Conservation (phyloP, 2,888 invertebrate genomes). For the Apodemia hepburni region DNA sequence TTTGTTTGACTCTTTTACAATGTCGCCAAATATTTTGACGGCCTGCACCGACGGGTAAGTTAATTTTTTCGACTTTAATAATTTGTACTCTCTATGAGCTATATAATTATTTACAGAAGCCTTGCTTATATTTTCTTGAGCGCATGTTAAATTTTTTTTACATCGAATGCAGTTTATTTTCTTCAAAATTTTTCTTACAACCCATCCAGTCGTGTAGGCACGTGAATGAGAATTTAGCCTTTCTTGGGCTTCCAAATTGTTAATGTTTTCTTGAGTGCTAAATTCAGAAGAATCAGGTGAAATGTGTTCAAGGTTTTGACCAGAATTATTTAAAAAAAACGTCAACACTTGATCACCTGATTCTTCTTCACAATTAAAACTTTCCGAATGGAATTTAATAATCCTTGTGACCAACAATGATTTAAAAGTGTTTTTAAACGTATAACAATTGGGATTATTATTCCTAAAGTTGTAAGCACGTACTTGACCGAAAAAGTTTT, state of each 20-base stretch:
- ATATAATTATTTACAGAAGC: neutral
- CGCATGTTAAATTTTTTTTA: neutral
- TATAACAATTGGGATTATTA: slow-evolving; percentile 34
- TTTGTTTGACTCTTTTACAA: neutral
- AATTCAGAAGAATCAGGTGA: slow-evolving; percentile 1
- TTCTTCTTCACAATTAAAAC: slow-evolving; percentile 3
- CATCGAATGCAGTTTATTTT: neutral
- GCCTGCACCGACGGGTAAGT: neutral
- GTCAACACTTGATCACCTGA: neutral
- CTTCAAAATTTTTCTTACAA: neutral
- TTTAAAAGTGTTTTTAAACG: slow-evolving; percentile 33
- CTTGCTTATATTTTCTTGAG: neutral
- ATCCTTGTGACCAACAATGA: slow-evolving; percentile 33
- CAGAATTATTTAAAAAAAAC: neutral
- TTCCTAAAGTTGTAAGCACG: slow-evolving; percentile 36
- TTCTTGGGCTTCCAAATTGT: neutral
- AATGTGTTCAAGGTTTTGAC: neutral
- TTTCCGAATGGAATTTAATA: slow-evolving; percentile 1
- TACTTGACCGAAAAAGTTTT: slow-evolving; percentile 36
- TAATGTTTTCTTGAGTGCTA: neutral
- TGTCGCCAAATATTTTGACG: neutral
- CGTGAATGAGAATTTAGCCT: neutral
- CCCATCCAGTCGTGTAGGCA: slow-evolving; percentile 1
- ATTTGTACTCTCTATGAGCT: neutral
- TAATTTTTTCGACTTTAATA: neutral